These are phyloP conservation scores for Tragopan temminckii DNA, from an alignment of 2,797 vertebrate genomes.

Conservation along the genomic window DNA sequence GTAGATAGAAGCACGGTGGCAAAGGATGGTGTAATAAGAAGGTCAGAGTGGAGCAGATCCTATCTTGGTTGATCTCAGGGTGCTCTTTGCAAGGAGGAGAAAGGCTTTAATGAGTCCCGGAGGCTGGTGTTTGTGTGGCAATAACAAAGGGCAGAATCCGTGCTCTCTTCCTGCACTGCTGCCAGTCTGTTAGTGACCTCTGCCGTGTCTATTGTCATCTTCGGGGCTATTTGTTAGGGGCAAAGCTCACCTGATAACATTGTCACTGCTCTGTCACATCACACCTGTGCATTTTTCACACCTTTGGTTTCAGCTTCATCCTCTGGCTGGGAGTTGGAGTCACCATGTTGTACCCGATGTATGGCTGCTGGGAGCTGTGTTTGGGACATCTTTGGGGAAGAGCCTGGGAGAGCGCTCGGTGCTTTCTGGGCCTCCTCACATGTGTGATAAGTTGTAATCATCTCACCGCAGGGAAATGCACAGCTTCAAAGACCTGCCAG, in stretches of 20 bases:
- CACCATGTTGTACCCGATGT: rapidly evolving
- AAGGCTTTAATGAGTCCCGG: background rate
- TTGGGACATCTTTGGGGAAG: background rate
- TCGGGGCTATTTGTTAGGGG: background rate
- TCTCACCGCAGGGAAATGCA: background rate
- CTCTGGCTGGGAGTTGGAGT: background rate
- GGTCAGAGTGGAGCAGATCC: background rate
- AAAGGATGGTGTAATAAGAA: background rate
- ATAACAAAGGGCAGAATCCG: background rate
- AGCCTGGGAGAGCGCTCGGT: background rate
- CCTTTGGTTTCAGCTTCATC: background rate
- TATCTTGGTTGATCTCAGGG: background rate
- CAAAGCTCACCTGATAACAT: conserved; percentile 50
- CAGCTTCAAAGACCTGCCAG: conserved; percentile 17
- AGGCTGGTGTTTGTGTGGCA: background rate
- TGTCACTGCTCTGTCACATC: background rate
- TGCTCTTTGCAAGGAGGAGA: background rate
- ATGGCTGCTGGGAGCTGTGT: background rate
- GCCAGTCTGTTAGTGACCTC: background rate
- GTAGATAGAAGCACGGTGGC: too few relatives aligned
- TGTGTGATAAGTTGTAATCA: background rate
- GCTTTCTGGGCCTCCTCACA: conserved; percentile 4
- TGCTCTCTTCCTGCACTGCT: background rate
- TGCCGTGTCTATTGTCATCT: conserved; percentile 4
- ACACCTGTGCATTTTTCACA: background rate